Percentiles rank a stretch among this genome's conserved stretches.
Evolutionary conservation across 1,140 invertebrate species (phyloP).

Genomic region (Bombus sylvicola): DNA sequence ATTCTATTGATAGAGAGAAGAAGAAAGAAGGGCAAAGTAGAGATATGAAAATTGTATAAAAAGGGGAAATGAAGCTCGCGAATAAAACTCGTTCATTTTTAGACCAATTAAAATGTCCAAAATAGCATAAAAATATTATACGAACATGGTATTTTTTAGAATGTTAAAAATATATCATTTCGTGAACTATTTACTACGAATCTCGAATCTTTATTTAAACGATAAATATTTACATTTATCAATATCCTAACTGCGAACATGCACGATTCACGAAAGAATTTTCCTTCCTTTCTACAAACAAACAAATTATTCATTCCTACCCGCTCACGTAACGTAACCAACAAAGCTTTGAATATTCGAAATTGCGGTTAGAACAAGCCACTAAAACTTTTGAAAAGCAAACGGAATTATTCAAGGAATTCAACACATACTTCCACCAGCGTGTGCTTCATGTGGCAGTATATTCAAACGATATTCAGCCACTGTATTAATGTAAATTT

Average conservation of each 20-base stretch:
- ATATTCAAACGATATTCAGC: slow-evolving; percentile 48
- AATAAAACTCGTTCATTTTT: too few relatives aligned
- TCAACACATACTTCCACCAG: slow-evolving; percentile 15
- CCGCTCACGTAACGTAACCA: not conserved
- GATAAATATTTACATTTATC: not conserved
- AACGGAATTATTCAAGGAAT: slow-evolving; percentile 56
- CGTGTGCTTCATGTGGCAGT: not conserved
- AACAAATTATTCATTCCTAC: not conserved
- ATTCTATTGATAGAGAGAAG: too few relatives aligned
- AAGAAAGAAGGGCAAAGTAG: too few relatives aligned
- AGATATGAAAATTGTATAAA: too few relatives aligned
- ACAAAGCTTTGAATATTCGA: slow-evolving; percentile 45
- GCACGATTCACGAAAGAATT: not conserved
- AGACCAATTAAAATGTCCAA: too few relatives aligned
- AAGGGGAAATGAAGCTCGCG: too few relatives aligned
- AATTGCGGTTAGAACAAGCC: slow-evolving; percentile 19
- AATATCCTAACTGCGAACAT: too few relatives aligned
- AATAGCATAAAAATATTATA: too few relatives aligned
- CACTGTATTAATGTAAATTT: slow-evolving; percentile 62
- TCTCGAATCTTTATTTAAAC: not conserved
- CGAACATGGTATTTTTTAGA: not conserved
- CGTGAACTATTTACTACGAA: not conserved
- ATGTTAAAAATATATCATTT: not conserved
- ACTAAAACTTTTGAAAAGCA: slow-evolving; percentile 55
- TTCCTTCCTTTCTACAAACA: not conserved